Conservation (phyloP, 2,888 invertebrate genomes). For the Orchesella flavescens region DNA sequence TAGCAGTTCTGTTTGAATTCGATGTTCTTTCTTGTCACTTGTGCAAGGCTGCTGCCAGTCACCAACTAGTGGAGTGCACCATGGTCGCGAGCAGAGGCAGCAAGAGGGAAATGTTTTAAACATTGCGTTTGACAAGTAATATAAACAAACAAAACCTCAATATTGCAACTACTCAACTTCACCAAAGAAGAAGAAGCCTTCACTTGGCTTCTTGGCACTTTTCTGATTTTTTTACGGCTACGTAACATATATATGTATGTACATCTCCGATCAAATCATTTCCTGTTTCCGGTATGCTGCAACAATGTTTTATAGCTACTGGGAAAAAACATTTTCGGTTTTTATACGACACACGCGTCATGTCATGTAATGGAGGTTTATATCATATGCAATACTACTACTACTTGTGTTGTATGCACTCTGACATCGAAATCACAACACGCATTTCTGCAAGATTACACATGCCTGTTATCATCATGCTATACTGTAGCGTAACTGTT, state of each 20-base stretch:
- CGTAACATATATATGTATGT: background rate
- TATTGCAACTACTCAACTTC: conserved; percentile 2
- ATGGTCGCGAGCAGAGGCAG: no score
- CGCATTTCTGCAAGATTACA: no score
- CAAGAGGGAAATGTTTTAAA: background rate
- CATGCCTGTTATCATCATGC: no score
- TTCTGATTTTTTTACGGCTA: background rate
- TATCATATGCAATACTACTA: no score
- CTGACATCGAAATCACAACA: no score
- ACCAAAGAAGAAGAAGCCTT: background rate
- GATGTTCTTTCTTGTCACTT: no score
- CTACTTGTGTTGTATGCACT: no score
- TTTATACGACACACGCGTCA: background rate
- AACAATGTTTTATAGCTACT: background rate
- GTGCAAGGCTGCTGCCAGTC: no score
- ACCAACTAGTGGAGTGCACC: no score
- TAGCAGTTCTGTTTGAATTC: background rate
- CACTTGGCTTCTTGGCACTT: background rate
- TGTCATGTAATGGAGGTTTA: no score
- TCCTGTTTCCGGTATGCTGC: conserved; percentile 46
- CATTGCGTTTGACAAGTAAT: conserved; percentile 36
- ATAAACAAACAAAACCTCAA: conserved; percentile 41
- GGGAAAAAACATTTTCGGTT: conserved; percentile 26
- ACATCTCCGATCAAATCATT: conserved; percentile 12
- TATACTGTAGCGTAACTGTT: no score